phyloP scores from a whole-genome alignment of 2,797 vertebrate genomes.

The Dendrocincla tyrannina region DNA sequence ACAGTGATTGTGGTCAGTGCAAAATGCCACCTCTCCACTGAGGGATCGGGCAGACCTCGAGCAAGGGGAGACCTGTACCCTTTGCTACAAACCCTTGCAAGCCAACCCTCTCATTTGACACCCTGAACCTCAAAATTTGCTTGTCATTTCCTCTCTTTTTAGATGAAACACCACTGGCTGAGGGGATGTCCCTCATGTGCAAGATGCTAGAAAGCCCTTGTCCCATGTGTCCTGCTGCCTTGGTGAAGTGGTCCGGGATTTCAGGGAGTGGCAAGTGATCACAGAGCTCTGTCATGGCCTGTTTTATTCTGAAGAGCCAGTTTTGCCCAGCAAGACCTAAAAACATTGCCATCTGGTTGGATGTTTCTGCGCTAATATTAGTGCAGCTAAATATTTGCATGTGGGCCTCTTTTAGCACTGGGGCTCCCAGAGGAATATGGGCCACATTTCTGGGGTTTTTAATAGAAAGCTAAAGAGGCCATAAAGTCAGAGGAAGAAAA shows the following conservation, averaged over 20 bases:
- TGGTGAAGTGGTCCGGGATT: neutral
- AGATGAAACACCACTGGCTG: neutral
- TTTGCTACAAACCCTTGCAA: rapidly evolving
- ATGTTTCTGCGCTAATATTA: constrained; percentile 37
- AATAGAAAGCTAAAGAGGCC: constrained; percentile 48
- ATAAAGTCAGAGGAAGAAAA: constrained; percentile 27
- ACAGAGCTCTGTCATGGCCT: neutral
- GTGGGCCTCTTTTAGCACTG: constrained; percentile 17
- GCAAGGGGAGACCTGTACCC: neutral
- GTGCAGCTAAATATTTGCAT: constrained; percentile 60
- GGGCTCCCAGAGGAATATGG: neutral
- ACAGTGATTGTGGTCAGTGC: rapidly evolving
- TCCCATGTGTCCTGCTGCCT: neutral
- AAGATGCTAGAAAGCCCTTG: neutral
- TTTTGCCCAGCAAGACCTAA: neutral
- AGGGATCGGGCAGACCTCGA: rapidly evolving
- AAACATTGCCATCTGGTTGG: neutral
- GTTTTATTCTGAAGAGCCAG: neutral
- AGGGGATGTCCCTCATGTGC: neutral
- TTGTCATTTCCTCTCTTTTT: neutral
- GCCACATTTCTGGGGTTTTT: constrained; percentile 44
- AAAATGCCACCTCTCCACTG: neutral
- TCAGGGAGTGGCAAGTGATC: neutral
- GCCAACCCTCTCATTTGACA: neutral
- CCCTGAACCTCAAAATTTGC: neutral